These are phyloP conservation scores for Tadarida brasiliensis DNA, from an alignment of 2,797 vertebrate species.

Conservation along the genomic window DNA sequence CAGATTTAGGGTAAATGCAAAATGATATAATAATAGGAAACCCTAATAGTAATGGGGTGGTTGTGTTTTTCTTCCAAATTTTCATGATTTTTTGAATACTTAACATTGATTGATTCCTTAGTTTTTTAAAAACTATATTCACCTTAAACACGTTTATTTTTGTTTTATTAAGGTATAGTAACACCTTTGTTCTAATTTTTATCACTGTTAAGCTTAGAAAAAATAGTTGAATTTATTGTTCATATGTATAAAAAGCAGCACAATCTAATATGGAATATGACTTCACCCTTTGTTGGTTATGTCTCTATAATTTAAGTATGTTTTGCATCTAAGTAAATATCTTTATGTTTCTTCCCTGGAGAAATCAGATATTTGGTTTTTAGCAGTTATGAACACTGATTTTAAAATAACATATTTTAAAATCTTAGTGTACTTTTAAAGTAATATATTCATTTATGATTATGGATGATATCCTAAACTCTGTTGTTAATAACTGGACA, in stretches of 20 bases:
- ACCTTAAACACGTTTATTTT: slow-evolving; percentile 6
- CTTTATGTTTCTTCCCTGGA: slow-evolving; percentile 26
- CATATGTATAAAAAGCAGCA: background rate
- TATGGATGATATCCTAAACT: background rate
- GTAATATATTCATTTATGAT: background rate
- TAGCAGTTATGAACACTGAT: slow-evolving; percentile 31
- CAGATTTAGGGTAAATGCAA: background rate
- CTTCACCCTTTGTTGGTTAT: background rate
- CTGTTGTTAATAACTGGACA: background rate
- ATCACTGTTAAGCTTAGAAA: slow-evolving; percentile 24
- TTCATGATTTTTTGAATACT: background rate
- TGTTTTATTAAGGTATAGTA: background rate
- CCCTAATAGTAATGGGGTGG: background rate
- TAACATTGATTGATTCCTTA: background rate
- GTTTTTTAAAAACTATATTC: background rate
- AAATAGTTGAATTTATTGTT: background rate
- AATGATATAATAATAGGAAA: background rate
- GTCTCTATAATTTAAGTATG: background rate
- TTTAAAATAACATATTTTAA: background rate
- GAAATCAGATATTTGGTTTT: slow-evolving; percentile 11
- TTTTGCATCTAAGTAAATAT: slow-evolving; percentile 5
- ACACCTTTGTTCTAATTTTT: slow-evolving; percentile 10
- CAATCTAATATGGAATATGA: background rate
- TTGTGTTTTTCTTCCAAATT: background rate
- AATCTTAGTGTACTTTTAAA: slow-evolving; percentile 9